Evolutionary conservation across 2,797 vertebrate genomes (phyloP).

Genomic region (Coluber constrictor): DNA sequence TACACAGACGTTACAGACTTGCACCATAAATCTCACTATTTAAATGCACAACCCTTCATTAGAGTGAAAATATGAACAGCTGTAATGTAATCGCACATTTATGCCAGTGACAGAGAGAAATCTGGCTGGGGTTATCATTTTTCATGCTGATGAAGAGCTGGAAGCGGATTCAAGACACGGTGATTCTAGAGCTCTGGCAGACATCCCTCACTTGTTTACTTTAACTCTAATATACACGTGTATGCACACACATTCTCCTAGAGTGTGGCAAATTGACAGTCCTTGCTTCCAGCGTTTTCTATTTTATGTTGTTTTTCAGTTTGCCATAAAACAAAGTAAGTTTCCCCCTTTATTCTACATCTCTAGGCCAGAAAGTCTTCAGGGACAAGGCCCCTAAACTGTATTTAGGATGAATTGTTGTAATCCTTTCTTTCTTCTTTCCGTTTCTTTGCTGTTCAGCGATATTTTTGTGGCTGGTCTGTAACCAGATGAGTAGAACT

Average conservation of each 20-base stretch:
- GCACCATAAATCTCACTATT: slow-evolving; percentile 75
- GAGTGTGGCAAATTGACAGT: slow-evolving; percentile 59
- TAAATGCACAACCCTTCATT: slow-evolving; percentile 75
- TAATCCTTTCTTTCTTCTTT: slow-evolving; percentile 20
- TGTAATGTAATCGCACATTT: slow-evolving; percentile 76
- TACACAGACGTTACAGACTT: slow-evolving; percentile 53
- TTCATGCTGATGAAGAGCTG: slow-evolving; percentile 68
- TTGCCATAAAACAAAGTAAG: slow-evolving; percentile 64
- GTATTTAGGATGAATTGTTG: slow-evolving; percentile 54
- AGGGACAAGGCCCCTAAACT: slow-evolving; percentile 67
- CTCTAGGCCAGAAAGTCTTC: slow-evolving; percentile 62
- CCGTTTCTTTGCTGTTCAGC: slow-evolving; percentile 60
- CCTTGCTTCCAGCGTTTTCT: slow-evolving; percentile 61
- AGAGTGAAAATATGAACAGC: slow-evolving; percentile 76
- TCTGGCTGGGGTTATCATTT: slow-evolving; percentile 67
- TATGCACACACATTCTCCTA: slow-evolving; percentile 11
- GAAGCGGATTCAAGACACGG: slow-evolving; percentile 55
- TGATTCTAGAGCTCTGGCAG: slow-evolving; percentile 53
- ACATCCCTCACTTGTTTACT: slow-evolving; percentile 48
- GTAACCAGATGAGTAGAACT: slow-evolving; percentile 48
- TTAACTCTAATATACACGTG: background rate
- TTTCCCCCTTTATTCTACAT: slow-evolving; percentile 64
- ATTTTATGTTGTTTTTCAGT: slow-evolving; percentile 59
- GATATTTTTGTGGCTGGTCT: slow-evolving; percentile 56
- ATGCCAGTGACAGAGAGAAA: slow-evolving; percentile 71